Percentiles rank a stretch among this genome's conserved stretches.
phyloP scores from a whole-genome alignment of 2,888 invertebrate genomes.

The Phortica magna region DNA sequence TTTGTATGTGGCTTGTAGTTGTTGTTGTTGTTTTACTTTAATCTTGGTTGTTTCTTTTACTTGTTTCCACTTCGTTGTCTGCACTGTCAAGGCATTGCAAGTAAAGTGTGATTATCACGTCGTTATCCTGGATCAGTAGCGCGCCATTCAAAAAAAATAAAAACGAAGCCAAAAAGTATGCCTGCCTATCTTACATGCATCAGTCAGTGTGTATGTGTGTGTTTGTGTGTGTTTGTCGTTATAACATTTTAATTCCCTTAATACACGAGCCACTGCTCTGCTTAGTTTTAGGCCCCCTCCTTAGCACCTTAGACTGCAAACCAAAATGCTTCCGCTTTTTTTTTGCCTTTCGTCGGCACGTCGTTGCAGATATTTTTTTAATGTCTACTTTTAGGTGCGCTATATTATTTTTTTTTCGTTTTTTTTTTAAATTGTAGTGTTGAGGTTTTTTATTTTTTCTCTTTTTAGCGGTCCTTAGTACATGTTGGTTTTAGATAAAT shows the following conservation, averaged over 20 bases:
- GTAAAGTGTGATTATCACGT: slow-evolving; percentile 67
- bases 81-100: background rate
- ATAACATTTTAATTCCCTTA: slow-evolving; percentile 71
- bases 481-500: background rate
- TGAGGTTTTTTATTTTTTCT: slow-evolving; percentile 41
- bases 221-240: slow-evolving; percentile 42
- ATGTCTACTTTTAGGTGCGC: slow-evolving; percentile 32
- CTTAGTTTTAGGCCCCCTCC: background rate
- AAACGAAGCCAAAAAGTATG: background rate
- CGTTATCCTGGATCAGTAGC: slow-evolving; percentile 69
- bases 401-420: slow-evolving; percentile 31
- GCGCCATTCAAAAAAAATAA: slow-evolving; percentile 25
- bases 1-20: background rate
- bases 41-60: background rate
- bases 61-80: background rate
- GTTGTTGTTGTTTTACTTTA: background rate
- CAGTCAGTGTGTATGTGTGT: background rate
- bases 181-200: background rate
- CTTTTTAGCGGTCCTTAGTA: background rate
- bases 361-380: background rate
- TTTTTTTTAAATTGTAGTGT: slow-evolving; percentile 46
- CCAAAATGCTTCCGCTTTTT: slow-evolving; percentile 46
- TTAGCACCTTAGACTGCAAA: slow-evolving; percentile 36
- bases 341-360: slow-evolving; percentile 29
- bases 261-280: slow-evolving; percentile 67